Evolutionary conservation across 2,888 invertebrate species (phyloP).

Genomic region (Linnaemya tessellans): DNA sequence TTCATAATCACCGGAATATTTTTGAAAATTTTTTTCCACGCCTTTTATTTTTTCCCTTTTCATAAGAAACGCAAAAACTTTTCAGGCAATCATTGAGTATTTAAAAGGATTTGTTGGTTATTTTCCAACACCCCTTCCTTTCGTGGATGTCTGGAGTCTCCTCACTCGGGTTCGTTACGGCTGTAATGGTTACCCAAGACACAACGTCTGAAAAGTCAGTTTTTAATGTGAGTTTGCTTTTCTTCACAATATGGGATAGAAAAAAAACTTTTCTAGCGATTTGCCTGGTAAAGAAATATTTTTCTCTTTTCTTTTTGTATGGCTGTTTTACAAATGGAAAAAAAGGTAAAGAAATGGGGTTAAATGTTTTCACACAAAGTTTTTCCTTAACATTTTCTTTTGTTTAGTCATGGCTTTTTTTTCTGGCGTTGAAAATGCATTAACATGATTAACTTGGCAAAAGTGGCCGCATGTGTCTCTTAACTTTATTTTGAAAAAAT

Average conservation of each 20-base stretch:
- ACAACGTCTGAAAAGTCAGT: conserved; percentile 62
- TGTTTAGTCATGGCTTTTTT: conserved; percentile 51
- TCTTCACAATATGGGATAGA: neutral
- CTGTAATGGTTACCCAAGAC: conserved; percentile 42
- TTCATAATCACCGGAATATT: conserved; percentile 78
- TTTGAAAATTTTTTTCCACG: conserved; percentile 51
- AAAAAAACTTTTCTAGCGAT: conserved; percentile 40
- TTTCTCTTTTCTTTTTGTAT: conserved; percentile 8
- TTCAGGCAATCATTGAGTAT: conserved; percentile 79
- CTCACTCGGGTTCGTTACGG: conserved; percentile 18
- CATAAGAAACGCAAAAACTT: conserved; percentile 59
- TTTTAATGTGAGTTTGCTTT: conserved; percentile 65
- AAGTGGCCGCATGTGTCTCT: conserved; percentile 59
- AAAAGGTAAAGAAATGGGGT: conserved; percentile 50
- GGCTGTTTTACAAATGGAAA: too few species aligned
- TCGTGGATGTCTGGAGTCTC: conserved; percentile 9
- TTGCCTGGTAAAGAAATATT: conserved; percentile 14
- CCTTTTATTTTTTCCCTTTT: conserved; percentile 44
- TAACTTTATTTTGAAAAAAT: conserved; percentile 5
- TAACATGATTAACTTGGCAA: conserved; percentile 70
- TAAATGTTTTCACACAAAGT: conserved; percentile 70
- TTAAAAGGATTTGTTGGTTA: conserved; percentile 79
- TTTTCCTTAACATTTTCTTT: conserved; percentile 30
- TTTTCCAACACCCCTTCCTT: conserved; percentile 25
- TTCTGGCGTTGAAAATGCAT: conserved; percentile 54